A percentile compares a stretch with the other conserved stretches of the same genome.
Conservation (phyloP, 2,113 vertebrate species). For the Chaetops frenatus region DNA sequence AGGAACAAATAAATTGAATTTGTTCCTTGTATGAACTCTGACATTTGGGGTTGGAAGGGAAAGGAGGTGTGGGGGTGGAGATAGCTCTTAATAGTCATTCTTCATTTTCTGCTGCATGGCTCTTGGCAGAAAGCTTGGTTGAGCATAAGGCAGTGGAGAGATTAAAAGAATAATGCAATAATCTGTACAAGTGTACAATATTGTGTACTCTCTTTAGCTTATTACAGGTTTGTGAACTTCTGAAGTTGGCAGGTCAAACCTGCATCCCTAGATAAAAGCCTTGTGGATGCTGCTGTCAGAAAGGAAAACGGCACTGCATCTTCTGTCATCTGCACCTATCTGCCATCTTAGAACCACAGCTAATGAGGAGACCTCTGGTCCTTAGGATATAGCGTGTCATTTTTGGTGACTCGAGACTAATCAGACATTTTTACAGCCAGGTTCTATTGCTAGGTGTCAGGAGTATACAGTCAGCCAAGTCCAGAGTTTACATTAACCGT, state of each 20-base stretch:
- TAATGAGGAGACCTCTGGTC: background rate
- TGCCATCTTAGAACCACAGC: background rate
- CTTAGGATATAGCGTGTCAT: background rate
- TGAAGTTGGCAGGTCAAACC: background rate
- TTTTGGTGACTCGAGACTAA: background rate
- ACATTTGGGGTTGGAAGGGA: background rate
- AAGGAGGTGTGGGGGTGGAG: background rate
- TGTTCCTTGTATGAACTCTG: background rate
- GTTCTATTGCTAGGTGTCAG: background rate
- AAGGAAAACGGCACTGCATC: background rate
- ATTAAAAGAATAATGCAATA: background rate
- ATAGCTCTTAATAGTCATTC: background rate
- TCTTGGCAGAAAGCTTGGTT: background rate
- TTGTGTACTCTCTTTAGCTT: background rate
- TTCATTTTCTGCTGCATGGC: background rate
- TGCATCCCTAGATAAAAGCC: background rate
- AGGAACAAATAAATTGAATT: background rate
- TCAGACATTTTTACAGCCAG: background rate
- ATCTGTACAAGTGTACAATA: background rate
- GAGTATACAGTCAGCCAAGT: background rate
- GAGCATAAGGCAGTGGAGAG: background rate
- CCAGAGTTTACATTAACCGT: background rate
- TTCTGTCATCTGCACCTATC: background rate
- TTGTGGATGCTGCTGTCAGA: background rate
- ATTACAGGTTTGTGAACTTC: background rate